Base-by-base conservation (phyloP, 1,140 invertebrate genomes). In the Homalodisca vitripennis region DNA sequence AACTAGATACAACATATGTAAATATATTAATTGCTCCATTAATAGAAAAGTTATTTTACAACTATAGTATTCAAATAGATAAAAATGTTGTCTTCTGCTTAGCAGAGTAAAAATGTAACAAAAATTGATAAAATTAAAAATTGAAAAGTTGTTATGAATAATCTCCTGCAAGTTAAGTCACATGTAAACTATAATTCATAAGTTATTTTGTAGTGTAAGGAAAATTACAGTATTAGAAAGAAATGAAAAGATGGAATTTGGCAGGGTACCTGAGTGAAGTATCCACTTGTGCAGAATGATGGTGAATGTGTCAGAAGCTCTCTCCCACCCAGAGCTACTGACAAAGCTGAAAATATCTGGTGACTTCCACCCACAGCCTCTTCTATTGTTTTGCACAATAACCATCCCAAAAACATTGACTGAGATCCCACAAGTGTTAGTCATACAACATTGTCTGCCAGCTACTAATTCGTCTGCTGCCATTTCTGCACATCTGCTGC, bases 251-350 rank as follows among this genome's bases (percentile, higher is more conserved):
- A 60, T 60, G 6, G n/a, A 27, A 10, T 2, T 60, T 60, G 22
- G 29, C 22, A 27, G 24, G 24, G 29, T 60, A 60, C 55, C 55
- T 60, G 14, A 24, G 55, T 27, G 26, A 13, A 3, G 55, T 22
- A 27, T 13, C 55, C 55, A 22, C 22, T 3, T 6, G n/a, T 60
- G 55, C 26, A 6, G 26, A 24, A 60, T 60, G 27, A 27, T 30
- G 55, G 55, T 27, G 55, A 60, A 60, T 60, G 55, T 60, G 55
- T 60, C 55, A 60, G 55, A 60, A 6, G n/a, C 27, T 10, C 2
- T 26, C 2, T n/a, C 55, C 2, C 22, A 22, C 55, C 2, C 22
- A 26, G 55, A 3, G 26, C 22, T 60, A 60, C 55, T 60, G 29
- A 26, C 55, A 26, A n/a, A n/a, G 55, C 55, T 27, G 26, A 10